phyloP scores from a whole-genome alignment of 2,797 vertebrate genomes.

The Hapalemur alaotrensis region DNA sequence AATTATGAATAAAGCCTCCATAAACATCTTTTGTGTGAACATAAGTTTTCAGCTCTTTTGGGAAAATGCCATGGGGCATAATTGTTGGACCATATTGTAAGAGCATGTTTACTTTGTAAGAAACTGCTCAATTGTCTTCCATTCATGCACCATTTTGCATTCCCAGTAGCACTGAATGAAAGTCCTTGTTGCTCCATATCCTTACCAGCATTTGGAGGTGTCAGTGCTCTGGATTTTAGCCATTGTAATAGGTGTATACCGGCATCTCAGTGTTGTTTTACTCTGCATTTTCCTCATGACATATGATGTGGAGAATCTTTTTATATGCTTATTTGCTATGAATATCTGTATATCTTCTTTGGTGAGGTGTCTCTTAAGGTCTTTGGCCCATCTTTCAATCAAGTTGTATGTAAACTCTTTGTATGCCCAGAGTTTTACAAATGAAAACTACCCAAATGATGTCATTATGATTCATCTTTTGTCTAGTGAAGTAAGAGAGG shows the following conservation, averaged over 20 bases:
- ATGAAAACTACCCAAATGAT: not conserved
- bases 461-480: not conserved
- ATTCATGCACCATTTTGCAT: not conserved
- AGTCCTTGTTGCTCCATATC: rapidly evolving
- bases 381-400: not conserved
- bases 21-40: not conserved
- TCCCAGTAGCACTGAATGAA: not conserved
- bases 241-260: not conserved
- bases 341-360: not conserved
- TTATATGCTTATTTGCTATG: not conserved
- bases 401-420: not conserved
- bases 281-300: not conserved
- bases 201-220: not conserved
- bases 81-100: not conserved
- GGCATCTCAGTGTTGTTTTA: not conserved
- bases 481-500: not conserved
- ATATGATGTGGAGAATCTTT: not conserved
- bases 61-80: not conserved
- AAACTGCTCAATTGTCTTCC: not conserved
- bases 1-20: not conserved
- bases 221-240: not conserved
- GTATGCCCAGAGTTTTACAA: not conserved
- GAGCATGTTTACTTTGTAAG: not conserved
- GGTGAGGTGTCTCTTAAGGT: not conserved
- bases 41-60: not conserved